Evolutionary conservation across 2,888 invertebrate genomes (phyloP).

Genomic region (Cosmorhoe ocellata): DNA sequence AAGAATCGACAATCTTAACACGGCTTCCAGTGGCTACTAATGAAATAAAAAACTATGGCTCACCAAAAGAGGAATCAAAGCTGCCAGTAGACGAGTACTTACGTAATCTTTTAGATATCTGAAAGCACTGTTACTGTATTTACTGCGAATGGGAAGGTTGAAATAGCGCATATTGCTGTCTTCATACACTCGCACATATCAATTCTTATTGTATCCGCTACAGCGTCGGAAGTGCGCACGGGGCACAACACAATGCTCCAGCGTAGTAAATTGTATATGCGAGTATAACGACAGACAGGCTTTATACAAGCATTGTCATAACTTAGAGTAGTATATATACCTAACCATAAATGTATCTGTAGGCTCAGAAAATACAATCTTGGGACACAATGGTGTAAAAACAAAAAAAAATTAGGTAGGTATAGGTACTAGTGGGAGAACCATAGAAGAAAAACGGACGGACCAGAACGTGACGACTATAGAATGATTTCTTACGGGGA

Average conservation of each 20-base stretch:
- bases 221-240: conserved; percentile 45
- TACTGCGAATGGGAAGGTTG: conserved; percentile 35
- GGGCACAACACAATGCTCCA: conserved; percentile 35
- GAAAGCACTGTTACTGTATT: conserved; percentile 1
- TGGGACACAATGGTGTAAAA: too few relatives aligned
- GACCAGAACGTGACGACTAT: too few relatives aligned
- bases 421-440: too few relatives aligned
- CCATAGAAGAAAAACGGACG: too few relatives aligned
- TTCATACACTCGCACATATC: conserved; percentile 40
- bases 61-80: too few relatives aligned
- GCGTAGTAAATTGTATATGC: conserved; percentile 19
- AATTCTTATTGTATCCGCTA: conserved; percentile 46
- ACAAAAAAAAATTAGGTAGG: too few relatives aligned
- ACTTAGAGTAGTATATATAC: conserved; percentile 3
- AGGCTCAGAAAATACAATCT: neutral
- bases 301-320: conserved; percentile 8
- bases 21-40: too few relatives aligned
- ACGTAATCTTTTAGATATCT: too few relatives aligned
- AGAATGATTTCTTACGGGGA: too few relatives aligned
- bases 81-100: too few relatives aligned
- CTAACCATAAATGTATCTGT: conserved; percentile 6
- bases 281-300: conserved; percentile 8
- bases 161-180: conserved; percentile 46
- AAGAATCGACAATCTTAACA: too few relatives aligned
- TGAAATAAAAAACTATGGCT: too few relatives aligned